Conservation (phyloP, 2,797 vertebrate genomes). For the Cirrhinus molitorella region DNA sequence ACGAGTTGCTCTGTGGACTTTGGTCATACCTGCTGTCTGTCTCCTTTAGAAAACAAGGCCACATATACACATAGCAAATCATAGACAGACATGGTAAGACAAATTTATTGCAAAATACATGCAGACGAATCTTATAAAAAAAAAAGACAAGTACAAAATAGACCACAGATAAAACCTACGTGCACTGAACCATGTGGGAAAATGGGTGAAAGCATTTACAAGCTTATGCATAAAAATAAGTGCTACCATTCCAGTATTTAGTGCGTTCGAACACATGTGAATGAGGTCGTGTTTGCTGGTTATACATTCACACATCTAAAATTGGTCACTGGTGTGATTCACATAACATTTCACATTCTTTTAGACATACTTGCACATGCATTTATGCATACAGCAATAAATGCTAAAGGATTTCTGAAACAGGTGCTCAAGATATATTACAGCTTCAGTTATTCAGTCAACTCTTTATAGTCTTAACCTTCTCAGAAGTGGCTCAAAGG, state of each 20-base stretch:
- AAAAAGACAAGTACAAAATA: background rate
- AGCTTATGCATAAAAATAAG: background rate
- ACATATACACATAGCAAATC: background rate
- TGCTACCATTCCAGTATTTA: background rate
- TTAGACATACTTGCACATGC: too few species aligned
- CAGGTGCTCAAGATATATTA: background rate
- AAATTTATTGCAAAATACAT: slow-evolving; percentile 7
- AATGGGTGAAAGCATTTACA: background rate
- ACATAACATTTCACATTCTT: background rate
- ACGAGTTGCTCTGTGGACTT: background rate
- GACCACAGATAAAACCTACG: background rate
- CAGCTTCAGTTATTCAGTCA: background rate
- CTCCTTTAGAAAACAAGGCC: background rate
- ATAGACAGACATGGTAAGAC: background rate
- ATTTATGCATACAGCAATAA: background rate
- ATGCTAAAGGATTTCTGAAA: slow-evolving; percentile 6
- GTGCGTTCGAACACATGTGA: background rate
- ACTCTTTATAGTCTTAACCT: background rate
- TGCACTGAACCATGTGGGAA: background rate
- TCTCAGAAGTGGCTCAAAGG: slow-evolving; percentile 18
- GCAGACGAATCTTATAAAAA: background rate
- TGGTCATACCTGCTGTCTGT: background rate
- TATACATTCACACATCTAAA: slow-evolving; percentile 6
- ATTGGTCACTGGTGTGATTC: background rate
- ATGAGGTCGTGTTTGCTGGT: background rate